Conservation (phyloP, 2,797 vertebrate species). For the Furcifer pardalis region DNA sequence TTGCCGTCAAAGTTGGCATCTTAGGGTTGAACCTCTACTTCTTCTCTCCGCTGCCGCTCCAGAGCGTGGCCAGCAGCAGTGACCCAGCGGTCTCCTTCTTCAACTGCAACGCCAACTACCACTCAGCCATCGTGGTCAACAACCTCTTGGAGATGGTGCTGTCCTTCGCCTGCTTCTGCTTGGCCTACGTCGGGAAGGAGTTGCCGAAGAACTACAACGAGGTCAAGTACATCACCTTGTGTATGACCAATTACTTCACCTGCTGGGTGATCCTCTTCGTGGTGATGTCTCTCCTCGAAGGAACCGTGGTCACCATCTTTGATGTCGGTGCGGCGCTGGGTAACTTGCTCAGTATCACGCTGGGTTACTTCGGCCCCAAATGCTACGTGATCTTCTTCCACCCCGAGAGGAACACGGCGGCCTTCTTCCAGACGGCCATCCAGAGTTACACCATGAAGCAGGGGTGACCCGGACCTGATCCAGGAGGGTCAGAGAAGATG, state of each 20-base stretch:
- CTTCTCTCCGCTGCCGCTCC: constrained; percentile 33
- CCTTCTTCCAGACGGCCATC: constrained; percentile 86
- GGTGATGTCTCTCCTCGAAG: constrained; percentile 78
- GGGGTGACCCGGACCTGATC: constrained; percentile 15
- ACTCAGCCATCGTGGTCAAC: background rate
- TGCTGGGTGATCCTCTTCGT: constrained; percentile 84
- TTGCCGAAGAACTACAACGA: constrained; percentile 89
- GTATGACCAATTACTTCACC: constrained; percentile 83
- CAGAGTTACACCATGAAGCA: constrained; percentile 86
- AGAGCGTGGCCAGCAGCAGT: accelerated
- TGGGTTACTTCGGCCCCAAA: constrained; percentile 87
- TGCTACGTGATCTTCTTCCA: constrained; percentile 81
- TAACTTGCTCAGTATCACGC: constrained; percentile 80
- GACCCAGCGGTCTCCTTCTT: constrained; percentile 68
- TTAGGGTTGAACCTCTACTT: constrained; percentile 62
- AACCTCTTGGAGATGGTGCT: constrained; percentile 70
- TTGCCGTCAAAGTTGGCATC: constrained; percentile 64
- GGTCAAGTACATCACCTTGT: constrained; percentile 85
- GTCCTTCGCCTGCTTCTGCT: constrained; percentile 79
- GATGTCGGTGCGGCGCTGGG: constrained; percentile 54
- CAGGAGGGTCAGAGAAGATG: background rate
- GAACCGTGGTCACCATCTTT: constrained; percentile 52
- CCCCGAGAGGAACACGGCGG: constrained; percentile 80
- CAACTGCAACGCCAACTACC: constrained; percentile 75
- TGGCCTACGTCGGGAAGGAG: constrained; percentile 87